Base-by-base conservation (phyloP, 2,113 vertebrate species). In the Nansenia antarctica region DNA sequence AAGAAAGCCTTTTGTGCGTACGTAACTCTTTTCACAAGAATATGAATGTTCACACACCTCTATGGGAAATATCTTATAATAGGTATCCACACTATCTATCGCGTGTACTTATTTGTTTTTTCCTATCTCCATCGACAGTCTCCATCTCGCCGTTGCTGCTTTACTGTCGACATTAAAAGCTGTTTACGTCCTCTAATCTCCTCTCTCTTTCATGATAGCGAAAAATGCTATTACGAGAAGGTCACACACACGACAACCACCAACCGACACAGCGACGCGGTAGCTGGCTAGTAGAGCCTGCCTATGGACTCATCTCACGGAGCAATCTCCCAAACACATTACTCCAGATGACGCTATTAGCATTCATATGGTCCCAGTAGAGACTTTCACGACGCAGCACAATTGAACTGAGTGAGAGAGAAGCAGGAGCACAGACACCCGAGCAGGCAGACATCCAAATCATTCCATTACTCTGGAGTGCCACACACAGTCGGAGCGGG, bases 371-470 rank as follows among this genome's bases (percentile, higher is more conserved):
- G 27, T 31, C 61, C 45, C 49, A 27, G 20, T 14, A 37, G n/a
- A n/a, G n/a, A n/a, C n/a, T 52, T 31, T 60, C 27, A 62, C 69
- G 35, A 45, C 5, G 18, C 3, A 42, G 24, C 30, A 26, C 18
- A 58, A 57, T 35, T 64, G 30, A 70, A 74, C 54, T 61, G 29
- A 15, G 53, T 34, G 64, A 76, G 42, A 68, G 35, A 37, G 60
- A 58, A 69, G 69, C 61, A 52, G 31, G 32, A 26, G 39, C 15
- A 42, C 18, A 42, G 12, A 26, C 69, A 42, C 45, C 45, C 27
- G 22, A 53, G 37, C 34, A 59, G 47, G 8, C 20, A 47, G 62
- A 57, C 53, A 70, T 32, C 65, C 34, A 53, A 65, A 69, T 74
- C 53, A 66, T 14, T 26, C 42, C 14, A 27, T 30, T 65, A 49